phyloP scores from a whole-genome alignment of 2,888 invertebrate genomes.

The Aspidapion aeneum region DNA sequence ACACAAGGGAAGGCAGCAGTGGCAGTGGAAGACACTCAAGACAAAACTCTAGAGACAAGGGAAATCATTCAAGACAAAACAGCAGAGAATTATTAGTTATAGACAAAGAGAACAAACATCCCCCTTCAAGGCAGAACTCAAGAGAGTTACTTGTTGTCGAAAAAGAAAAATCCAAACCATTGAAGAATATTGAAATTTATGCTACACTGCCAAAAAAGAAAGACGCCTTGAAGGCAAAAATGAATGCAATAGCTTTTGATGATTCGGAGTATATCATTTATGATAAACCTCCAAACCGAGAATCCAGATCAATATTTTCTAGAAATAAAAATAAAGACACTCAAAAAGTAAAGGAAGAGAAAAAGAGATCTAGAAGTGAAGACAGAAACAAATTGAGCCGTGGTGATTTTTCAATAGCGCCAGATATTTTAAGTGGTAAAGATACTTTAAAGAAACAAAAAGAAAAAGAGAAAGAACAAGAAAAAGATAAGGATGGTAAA shows the following conservation, averaged over 20 bases:
- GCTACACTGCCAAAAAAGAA: slow-evolving; percentile 89
- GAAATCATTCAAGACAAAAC: slow-evolving; percentile 61
- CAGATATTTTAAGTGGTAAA: slow-evolving; percentile 44
- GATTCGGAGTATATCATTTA: slow-evolving; percentile 65
- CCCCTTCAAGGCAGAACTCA: slow-evolving; percentile 61
- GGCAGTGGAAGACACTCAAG: slow-evolving; percentile 69
- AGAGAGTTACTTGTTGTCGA: slow-evolving; percentile 50
- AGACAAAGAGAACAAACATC: background rate
- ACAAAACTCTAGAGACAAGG: slow-evolving; percentile 67
- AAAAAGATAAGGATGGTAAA: slow-evolving; percentile 64
- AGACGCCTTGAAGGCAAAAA: slow-evolving; percentile 60
- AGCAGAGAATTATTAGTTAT: slow-evolving; percentile 46
- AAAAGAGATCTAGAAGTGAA: slow-evolving; percentile 80
- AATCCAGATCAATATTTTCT: slow-evolving; percentile 64
- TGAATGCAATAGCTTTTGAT: slow-evolving; percentile 62
- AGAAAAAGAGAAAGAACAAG: slow-evolving; percentile 59
- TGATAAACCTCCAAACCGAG: slow-evolving; percentile 65
- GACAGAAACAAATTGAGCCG: slow-evolving; percentile 75
- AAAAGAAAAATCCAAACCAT: slow-evolving; percentile 44
- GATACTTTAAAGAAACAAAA: slow-evolving; percentile 47
- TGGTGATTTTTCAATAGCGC: slow-evolving; percentile 69
- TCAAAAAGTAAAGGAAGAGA: slow-evolving; percentile 67
- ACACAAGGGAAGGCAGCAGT: slow-evolving; percentile 72
- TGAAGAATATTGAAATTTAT: slow-evolving; percentile 82
- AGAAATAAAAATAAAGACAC: slow-evolving; percentile 66